phyloP scores from a whole-genome alignment of 2,888 invertebrate species.

The Platypus cylindrus region DNA sequence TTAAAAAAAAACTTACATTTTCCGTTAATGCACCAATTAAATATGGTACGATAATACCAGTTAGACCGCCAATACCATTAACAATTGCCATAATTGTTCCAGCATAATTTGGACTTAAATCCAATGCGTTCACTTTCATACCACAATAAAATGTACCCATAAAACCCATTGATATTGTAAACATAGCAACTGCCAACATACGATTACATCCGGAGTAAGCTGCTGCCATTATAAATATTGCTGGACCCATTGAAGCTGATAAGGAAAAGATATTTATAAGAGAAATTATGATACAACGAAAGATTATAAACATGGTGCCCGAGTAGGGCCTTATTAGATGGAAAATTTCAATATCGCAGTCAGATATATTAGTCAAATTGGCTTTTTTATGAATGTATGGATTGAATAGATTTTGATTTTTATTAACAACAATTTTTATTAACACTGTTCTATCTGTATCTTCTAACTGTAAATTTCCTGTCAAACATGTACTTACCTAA shows the following conservation, averaged over 20 bases:
- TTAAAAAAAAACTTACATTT: conserved; percentile 40
- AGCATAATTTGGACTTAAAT: conserved; percentile 48
- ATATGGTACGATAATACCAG: conserved; percentile 48
- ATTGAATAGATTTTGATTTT: too few species aligned
- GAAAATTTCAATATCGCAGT: too few species aligned
- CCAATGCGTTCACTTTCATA: conserved; percentile 49
- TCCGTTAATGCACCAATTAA: conserved; percentile 45
- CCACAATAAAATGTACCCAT: conserved; percentile 57
- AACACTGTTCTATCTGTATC: too few species aligned
- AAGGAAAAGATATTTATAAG: too few species aligned
- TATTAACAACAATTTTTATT: too few species aligned
- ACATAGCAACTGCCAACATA: conserved; percentile 38
- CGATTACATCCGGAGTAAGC: conserved; percentile 49
- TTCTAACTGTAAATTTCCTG: too few species aligned
- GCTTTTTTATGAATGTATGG: too few species aligned
- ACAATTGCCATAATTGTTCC: conserved; percentile 48
- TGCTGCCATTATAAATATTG: conserved; percentile 47
- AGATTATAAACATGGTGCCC: too few species aligned
- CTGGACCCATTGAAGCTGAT: conserved; percentile 47
- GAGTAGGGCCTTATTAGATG: too few species aligned
- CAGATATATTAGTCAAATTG: too few species aligned
- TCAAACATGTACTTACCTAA: conserved; percentile 39
- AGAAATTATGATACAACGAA: too few species aligned
- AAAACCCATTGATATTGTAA: conserved; percentile 48
- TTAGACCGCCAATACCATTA: conserved; percentile 45